Conservation (phyloP, 2,797 vertebrate species). For the Sebastes elongatus region DNA sequence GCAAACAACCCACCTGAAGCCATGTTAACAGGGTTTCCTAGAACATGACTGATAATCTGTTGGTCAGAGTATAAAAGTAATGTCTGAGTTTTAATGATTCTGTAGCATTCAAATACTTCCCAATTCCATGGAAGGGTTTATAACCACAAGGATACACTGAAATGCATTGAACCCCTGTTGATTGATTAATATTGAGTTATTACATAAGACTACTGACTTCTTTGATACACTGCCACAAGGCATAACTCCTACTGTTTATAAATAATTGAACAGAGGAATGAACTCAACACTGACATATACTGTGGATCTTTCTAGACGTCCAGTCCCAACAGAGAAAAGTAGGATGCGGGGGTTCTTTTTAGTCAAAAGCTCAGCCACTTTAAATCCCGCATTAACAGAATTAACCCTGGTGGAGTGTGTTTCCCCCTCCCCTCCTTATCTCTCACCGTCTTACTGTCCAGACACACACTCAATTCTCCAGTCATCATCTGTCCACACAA, state of each 20-base stretch:
- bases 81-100: neutral
- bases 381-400: constrained; percentile 84
- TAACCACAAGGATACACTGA: neutral
- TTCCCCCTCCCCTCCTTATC: constrained; percentile 66
- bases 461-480: constrained; percentile 33
- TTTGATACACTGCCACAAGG: neutral
- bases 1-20: neutral
- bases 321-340: constrained; percentile 38
- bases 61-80: neutral
- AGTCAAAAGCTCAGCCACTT: constrained; percentile 77
- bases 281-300: neutral
- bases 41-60: neutral
- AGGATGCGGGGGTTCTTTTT: constrained; percentile 56
- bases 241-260: neutral
- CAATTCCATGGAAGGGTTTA: neutral
- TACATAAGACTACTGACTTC: neutral
- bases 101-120: neutral
- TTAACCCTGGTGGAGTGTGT: constrained; percentile 77
- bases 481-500: constrained; percentile 33
- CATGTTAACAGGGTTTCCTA: neutral
- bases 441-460: constrained; percentile 29
- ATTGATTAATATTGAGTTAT: neutral
- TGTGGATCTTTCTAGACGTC: constrained; percentile 13
- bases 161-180: neutral
- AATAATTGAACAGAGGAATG: neutral